Conservation (phyloP, 2,888 invertebrate genomes). For the Drosophila nigricruria region DNA sequence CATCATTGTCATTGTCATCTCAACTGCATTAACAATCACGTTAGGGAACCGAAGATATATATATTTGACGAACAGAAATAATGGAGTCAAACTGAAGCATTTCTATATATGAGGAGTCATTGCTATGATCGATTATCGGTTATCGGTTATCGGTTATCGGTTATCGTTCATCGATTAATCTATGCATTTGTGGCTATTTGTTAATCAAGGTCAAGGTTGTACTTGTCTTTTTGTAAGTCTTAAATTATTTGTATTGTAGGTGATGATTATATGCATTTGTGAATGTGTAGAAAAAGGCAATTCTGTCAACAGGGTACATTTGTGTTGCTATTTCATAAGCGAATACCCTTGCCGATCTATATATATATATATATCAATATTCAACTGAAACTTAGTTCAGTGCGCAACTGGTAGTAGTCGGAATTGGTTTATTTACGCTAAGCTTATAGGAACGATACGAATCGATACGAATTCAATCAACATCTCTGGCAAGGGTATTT, state of each 20-base stretch:
- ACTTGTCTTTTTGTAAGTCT: slow-evolving; percentile 45
- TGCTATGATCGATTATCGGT: not conserved
- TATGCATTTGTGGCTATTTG: slow-evolving; percentile 33
- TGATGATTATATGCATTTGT: slow-evolving; percentile 69
- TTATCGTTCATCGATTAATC: slow-evolving; percentile 13
- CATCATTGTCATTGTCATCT: slow-evolving; percentile 24
- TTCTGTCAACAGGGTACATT: slow-evolving; percentile 81
- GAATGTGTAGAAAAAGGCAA: slow-evolving; percentile 79
- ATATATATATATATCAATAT: not conserved
- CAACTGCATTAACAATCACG: slow-evolving; percentile 42
- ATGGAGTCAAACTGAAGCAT: not conserved
- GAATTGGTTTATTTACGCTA: not conserved
- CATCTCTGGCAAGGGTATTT: slow-evolving; percentile 32
- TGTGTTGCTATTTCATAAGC: slow-evolving; percentile 29
- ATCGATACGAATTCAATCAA: not conserved
- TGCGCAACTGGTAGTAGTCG: not conserved
- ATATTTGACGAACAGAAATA: not conserved
- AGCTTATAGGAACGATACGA: slow-evolving; percentile 7
- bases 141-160: not conserved
- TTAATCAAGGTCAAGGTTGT: slow-evolving; percentile 43
- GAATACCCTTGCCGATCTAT: slow-evolving; percentile 22
- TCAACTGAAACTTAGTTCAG: not conserved
- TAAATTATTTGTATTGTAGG: slow-evolving; percentile 77
- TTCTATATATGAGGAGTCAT: slow-evolving; percentile 1
- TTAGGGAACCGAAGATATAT: not conserved